These are phyloP conservation scores for Varanus komodoensis DNA, from an alignment of 2,113 vertebrate species.

Conservation along the genomic window DNA sequence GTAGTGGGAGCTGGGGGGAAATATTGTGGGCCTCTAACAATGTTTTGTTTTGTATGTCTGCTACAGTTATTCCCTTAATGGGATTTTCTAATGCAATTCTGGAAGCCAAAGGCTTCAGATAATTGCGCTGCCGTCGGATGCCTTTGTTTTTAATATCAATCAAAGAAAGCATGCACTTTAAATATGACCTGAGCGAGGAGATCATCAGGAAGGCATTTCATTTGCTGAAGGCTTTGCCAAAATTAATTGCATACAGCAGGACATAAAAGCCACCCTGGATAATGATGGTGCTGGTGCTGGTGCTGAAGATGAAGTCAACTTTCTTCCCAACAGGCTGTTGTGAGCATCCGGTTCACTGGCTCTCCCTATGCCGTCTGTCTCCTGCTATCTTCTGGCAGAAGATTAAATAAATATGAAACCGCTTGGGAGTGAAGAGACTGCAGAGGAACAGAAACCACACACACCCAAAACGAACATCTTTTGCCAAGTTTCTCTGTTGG, in stretches of 20 bases:
- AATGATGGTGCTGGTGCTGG: not conserved
- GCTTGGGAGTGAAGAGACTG: not conserved
- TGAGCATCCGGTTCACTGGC: not conserved
- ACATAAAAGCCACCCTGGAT: constrained; percentile 36
- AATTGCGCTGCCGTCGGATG: constrained; percentile 56
- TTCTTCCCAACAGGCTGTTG: not conserved
- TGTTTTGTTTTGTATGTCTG: constrained; percentile 58
- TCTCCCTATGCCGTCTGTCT: no score
- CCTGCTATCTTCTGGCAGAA: not conserved
- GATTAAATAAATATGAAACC: constrained; percentile 18
- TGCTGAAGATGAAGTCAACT: not conserved
- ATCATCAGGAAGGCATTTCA: constrained; percentile 36
- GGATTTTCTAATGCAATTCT: constrained; percentile 67
- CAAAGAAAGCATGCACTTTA: constrained; percentile 44
- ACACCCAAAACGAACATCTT: not conserved
- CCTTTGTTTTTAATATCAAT: constrained; percentile 52
- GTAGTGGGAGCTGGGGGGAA: constrained; percentile 56
- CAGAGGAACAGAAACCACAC: accelerated
- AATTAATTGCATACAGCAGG: constrained; percentile 54
- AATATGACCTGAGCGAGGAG: constrained; percentile 48
- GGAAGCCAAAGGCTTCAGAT: constrained; percentile 67
- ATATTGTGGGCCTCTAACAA: constrained; percentile 63
- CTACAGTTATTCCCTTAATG: constrained; percentile 66
- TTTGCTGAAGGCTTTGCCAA: constrained; percentile 50
- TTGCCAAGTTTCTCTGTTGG: constrained; percentile 1